Conservation (phyloP, 2,888 invertebrate genomes). For the Apeira syringaria region DNA sequence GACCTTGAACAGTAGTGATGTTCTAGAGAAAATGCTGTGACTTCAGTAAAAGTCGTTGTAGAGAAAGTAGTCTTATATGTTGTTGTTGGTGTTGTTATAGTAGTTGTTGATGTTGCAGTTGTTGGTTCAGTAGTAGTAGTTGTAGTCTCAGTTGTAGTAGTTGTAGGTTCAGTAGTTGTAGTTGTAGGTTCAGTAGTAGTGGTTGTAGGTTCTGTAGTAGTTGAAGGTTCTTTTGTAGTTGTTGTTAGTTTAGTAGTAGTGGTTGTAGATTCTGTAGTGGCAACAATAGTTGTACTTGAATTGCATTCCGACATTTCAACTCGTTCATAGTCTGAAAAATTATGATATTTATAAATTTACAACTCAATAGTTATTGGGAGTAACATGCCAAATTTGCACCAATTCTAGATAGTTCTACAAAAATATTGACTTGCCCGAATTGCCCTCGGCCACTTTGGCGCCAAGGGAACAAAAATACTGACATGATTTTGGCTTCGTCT, state of each 20-base stretch:
- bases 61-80: slow-evolving; percentile 3
- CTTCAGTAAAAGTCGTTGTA: slow-evolving; percentile 3
- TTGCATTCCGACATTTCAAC: slow-evolving; percentile 14
- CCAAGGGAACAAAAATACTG: too few species aligned
- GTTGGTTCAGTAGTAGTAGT: slow-evolving; percentile 3
- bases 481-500: too few species aligned
- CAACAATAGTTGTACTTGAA: slow-evolving; percentile 4
- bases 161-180: slow-evolving; percentile 11
- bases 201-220: not conserved
- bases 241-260: slow-evolving; percentile 7
- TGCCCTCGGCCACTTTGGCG: too few species aligned
- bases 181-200: not conserved
- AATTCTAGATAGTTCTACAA: too few species aligned
- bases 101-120: slow-evolving; percentile 11
- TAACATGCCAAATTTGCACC: too few species aligned
- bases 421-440: too few species aligned
- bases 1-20: slow-evolving; percentile 1
- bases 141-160: slow-evolving; percentile 2
- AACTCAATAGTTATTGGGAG: too few species aligned
- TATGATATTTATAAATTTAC: too few species aligned
- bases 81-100: slow-evolving; percentile 8
- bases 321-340: slow-evolving; percentile 20
- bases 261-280: slow-evolving; percentile 20
- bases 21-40: not conserved
- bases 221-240: slow-evolving; percentile 1